Evolutionary conservation across 2,797 vertebrate genomes (phyloP).

Genomic region (Scolopax bukidnonensis): DNA sequence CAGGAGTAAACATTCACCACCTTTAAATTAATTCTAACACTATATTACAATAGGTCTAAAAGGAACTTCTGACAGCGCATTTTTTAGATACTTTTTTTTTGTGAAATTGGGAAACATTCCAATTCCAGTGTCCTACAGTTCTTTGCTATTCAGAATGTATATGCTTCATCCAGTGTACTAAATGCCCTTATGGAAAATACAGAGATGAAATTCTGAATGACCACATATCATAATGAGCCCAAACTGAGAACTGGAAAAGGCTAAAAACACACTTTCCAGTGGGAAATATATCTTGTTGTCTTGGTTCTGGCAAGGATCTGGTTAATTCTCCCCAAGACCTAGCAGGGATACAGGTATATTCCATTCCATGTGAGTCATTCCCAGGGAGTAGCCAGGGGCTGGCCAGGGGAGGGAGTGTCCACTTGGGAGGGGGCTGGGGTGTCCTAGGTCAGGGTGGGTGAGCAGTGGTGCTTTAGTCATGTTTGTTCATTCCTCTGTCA

Average conservation of each 20-base stretch:
- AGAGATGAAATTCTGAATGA: background rate
- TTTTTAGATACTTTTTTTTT: background rate
- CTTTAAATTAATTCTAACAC: background rate
- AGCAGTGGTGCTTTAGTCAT: no score
- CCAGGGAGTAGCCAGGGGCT: no score
- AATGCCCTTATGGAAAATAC: background rate
- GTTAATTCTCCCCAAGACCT: no score
- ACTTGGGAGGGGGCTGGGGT: no score
- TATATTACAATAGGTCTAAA: background rate
- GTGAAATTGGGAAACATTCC: background rate
- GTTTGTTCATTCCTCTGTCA: no score
- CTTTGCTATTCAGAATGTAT: background rate
- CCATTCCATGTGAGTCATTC: no score
- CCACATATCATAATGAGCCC: background rate
- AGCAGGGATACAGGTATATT: no score
- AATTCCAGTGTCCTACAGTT: background rate
- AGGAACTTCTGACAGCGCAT: background rate
- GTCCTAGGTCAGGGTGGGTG: no score
- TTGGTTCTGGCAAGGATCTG: no score
- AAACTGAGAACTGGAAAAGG: background rate
- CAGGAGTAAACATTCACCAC: background rate
- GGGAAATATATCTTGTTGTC: background rate
- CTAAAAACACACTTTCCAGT: background rate
- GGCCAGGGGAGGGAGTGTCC: no score
- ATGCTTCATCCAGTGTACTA: background rate